Conservation (phyloP, 2,113 vertebrate genomes). For the Ictidomys tridecemlineatus region DNA sequence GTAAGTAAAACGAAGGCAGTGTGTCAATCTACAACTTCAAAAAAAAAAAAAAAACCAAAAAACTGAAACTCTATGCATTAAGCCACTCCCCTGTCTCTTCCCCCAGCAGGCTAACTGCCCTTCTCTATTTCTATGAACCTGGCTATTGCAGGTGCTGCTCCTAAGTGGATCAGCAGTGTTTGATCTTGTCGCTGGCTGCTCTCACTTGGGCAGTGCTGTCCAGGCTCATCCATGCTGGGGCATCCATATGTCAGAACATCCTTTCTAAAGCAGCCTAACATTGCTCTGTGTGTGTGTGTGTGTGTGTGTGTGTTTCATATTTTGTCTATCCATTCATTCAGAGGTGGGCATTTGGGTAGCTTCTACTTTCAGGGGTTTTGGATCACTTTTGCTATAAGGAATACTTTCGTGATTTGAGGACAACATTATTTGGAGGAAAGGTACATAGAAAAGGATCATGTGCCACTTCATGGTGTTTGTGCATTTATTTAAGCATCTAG, state of each 20-base stretch:
- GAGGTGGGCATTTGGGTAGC: neutral
- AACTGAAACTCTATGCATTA: no score
- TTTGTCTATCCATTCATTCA: neutral
- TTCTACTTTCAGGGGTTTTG: neutral
- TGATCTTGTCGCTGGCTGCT: neutral
- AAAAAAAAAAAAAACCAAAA: no score
- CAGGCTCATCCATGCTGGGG: neutral
- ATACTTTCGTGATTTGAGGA: conserved; percentile 24
- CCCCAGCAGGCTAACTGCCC: no score
- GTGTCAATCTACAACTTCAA: no score
- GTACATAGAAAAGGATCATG: neutral
- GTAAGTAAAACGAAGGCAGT: no score
- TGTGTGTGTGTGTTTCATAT: no score
- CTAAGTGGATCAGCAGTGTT: no score
- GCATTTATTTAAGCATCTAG: neutral
- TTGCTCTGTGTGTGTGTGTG: no score
- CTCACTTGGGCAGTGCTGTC: neutral
- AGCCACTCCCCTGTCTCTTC: no score
- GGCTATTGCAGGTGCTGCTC: no score
- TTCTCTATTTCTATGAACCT: no score
- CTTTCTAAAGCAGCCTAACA: neutral
- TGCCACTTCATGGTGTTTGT: neutral
- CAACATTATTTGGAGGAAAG: conserved; percentile 46
- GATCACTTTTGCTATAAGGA: neutral
- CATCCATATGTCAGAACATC: neutral